A percentile compares a stretch with the other conserved stretches of the same genome.
phyloP scores from a whole-genome alignment of 92 coral and sea anemone genomes.

The Parazoanthus swiftii region DNA sequence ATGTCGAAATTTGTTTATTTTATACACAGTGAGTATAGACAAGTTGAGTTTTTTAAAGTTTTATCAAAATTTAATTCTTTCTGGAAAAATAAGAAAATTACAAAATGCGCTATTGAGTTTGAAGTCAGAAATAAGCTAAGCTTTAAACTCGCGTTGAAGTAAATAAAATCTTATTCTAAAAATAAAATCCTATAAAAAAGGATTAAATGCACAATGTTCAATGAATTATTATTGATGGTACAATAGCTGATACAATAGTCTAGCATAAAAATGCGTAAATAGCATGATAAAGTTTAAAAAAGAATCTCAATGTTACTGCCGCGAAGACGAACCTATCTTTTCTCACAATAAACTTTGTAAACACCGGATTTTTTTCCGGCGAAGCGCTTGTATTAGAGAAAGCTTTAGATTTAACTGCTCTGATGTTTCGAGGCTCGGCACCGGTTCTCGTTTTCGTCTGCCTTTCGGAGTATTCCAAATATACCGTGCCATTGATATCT shows the following conservation, averaged over 20 bases:
- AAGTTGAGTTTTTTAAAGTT: neutral
- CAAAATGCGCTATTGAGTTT: neutral
- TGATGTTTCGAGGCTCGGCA: conserved; percentile 54
- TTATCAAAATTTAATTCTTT: neutral
- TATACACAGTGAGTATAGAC: neutral
- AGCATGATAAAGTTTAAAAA: neutral
- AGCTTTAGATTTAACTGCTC: conserved; percentile 57
- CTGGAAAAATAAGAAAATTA: neutral
- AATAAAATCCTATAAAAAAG: neutral
- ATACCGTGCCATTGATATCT: too few species aligned
- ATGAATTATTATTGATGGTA: conserved; percentile 15
- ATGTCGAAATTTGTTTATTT: neutral
- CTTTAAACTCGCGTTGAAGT: neutral
- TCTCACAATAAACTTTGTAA: conserved; percentile 42
- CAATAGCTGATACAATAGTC: conserved; percentile 30
- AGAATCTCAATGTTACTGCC: conserved; percentile 20
- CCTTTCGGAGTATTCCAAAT: too few species aligned
- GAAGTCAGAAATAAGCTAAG: too few species aligned
- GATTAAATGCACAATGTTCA: neutral
- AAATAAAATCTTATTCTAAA: neutral
- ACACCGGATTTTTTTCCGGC: conserved; percentile 34
- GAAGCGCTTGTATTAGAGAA: conserved; percentile 23
- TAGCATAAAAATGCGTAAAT: conserved; percentile 9
- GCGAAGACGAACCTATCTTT: conserved; percentile 44
- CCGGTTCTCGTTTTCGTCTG: too few species aligned